phyloP scores from a whole-genome alignment of 2,888 invertebrate species.

The Eledona agricola region DNA sequence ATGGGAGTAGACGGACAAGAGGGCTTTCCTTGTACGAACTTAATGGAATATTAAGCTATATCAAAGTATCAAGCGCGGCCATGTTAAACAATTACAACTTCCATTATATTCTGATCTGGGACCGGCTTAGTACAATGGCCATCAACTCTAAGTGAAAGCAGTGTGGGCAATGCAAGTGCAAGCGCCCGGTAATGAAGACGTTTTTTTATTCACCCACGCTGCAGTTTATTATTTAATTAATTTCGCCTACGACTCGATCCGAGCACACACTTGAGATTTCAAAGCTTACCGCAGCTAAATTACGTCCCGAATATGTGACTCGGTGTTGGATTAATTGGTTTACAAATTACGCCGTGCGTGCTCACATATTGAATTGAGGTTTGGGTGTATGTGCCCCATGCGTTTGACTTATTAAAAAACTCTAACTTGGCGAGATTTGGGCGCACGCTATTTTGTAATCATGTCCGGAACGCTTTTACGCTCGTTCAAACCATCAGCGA shows the following conservation, averaged over 20 bases:
- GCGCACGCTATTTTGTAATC: conserved; percentile 20
- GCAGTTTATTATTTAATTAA: background rate
- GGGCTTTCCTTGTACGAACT: conserved; percentile 37
- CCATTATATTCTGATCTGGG: conserved; percentile 42
- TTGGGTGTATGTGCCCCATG: conserved; percentile 11
- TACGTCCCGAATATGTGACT: conserved; percentile 13
- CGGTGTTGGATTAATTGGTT: conserved; percentile 15
- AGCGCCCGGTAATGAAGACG: background rate
- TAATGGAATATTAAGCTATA: conserved; percentile 41
- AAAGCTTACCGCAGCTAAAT: conserved; percentile 11
- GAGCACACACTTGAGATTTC: conserved; percentile 5
- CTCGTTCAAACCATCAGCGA: background rate
- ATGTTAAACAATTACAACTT: conserved; percentile 43
- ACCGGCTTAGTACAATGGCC: conserved; percentile 36
- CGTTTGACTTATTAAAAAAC: too few species aligned
- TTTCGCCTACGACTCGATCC: background rate
- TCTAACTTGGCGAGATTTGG: too few species aligned
- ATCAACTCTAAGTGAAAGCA: conserved; percentile 22
- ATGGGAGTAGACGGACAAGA: conserved; percentile 40
- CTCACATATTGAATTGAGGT: conserved; percentile 13
- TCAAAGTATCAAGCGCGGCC: conserved; percentile 37
- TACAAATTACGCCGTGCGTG: conserved; percentile 15
- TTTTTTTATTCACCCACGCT: background rate
- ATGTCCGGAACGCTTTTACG: background rate
- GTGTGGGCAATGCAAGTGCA: conserved; percentile 16